Conservation (phyloP, 2,888 invertebrate genomes). For the Hoplodrina blanda region DNA sequence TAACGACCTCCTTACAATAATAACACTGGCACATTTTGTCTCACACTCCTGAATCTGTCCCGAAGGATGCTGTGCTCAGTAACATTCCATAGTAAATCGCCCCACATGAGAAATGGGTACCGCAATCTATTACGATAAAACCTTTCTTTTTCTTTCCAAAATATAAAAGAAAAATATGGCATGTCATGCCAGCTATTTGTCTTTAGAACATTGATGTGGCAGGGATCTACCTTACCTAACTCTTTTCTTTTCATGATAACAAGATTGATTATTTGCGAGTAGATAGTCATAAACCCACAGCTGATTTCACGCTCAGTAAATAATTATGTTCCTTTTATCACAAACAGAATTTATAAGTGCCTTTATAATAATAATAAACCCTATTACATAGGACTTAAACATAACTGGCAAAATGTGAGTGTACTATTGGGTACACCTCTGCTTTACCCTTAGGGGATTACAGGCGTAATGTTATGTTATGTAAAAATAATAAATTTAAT, state of each 20-base stretch:
- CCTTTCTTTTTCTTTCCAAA: conserved; percentile 36
- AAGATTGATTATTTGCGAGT: not conserved
- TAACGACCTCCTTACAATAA: conserved; percentile 8
- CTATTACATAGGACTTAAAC: no score
- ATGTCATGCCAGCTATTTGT: conserved; percentile 13
- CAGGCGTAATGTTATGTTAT: no score
- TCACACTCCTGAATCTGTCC: conserved; percentile 31
- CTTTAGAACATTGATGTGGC: conserved; percentile 12
- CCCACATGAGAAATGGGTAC: conserved; percentile 39
- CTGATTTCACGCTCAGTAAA: no score
- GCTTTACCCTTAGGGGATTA: no score
- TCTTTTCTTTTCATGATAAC: not conserved
- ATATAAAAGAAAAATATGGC: conserved; percentile 35
- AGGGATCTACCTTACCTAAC: not conserved
- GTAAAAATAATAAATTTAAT: no score
- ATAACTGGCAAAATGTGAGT: no score
- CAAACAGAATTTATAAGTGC: no score
- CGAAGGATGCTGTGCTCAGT: conserved; percentile 27
- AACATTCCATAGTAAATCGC: conserved; percentile 41
- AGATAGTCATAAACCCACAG: no score
- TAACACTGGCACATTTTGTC: conserved; percentile 30
- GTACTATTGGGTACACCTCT: no score
- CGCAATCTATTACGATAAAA: conserved; percentile 45
- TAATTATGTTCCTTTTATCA: no score
- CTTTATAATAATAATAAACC: no score